These are phyloP conservation scores for Copidosoma floridanum DNA, from an alignment of 1,140 invertebrate genomes.

Conservation along the genomic window DNA sequence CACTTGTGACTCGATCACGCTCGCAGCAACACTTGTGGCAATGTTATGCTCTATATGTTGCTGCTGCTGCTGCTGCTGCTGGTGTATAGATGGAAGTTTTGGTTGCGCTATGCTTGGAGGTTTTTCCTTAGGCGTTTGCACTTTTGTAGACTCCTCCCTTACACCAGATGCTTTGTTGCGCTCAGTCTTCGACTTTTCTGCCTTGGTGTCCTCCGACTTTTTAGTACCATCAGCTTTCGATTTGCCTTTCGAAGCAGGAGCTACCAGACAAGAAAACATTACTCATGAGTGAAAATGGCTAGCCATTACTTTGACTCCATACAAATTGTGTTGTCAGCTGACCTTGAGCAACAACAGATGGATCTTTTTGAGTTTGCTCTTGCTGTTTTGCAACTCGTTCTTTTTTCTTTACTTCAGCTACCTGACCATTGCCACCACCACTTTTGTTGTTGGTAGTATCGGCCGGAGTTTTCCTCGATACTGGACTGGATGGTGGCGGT, in stretches of 20 bases:
- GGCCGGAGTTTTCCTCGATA: constrained; percentile 20
- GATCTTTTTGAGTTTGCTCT: background rate
- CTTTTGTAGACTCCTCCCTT: background rate
- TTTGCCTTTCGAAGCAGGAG: constrained; percentile 13
- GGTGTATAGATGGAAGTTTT: background rate
- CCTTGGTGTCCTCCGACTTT: background rate
- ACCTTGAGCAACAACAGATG: too few relatives aligned
- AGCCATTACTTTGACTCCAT: too few relatives aligned
- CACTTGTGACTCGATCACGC: background rate
- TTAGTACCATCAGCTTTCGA: constrained; percentile 1
- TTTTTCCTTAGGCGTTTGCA: constrained; percentile 12
- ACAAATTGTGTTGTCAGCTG: too few relatives aligned
- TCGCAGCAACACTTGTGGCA: background rate
- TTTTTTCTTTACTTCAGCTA: constrained; percentile 15
- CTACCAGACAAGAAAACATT: too few relatives aligned
- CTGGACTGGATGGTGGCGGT: constrained; percentile 14
- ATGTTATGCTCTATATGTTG: constrained; percentile 12
- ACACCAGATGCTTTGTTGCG: background rate
- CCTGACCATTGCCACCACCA: background rate
- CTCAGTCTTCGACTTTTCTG: constrained; percentile 9
- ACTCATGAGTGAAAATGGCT: too few relatives aligned
- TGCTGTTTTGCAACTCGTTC: constrained; percentile 6
- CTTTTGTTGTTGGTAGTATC: constrained; percentile 15
- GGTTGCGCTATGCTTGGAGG: too few relatives aligned
- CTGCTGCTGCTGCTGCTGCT: constrained; percentile 2